These are phyloP conservation scores for Hemistola chrysoprasaria DNA, from an alignment of 2,888 invertebrate genomes.

Conservation along the genomic window DNA sequence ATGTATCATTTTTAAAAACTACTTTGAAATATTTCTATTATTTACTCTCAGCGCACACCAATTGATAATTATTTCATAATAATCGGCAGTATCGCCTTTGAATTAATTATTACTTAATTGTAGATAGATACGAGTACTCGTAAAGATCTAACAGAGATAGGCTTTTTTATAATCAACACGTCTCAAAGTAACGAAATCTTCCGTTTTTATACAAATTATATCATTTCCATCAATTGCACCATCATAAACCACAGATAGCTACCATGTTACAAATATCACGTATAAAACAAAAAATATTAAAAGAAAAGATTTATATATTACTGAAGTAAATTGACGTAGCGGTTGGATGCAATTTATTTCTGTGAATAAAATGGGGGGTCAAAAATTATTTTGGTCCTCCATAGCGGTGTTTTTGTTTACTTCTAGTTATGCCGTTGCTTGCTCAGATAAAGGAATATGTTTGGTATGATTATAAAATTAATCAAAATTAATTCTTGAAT, in stretches of 20 bases:
- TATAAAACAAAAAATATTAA: constrained; percentile 29
- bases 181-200: constrained; percentile 32
- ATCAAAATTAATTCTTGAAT: not conserved
- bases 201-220: constrained; percentile 31
- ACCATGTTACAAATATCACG: constrained; percentile 35
- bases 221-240: constrained; percentile 17
- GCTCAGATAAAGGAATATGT: constrained; percentile 63
- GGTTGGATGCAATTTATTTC: no score
- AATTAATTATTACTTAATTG: no score
- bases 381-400: constrained; percentile 62
- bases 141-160: constrained; percentile 5
- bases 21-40: no score
- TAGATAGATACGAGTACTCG: no score
- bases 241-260: constrained; percentile 9
- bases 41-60: no score
- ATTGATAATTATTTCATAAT: no score
- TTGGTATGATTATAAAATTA: constrained; percentile 47
- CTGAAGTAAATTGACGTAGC: constrained; percentile 3
- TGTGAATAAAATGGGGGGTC: constrained; percentile 56
- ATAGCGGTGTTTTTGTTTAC: constrained; percentile 52
- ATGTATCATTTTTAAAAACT: no score
- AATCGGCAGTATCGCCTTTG: no score
- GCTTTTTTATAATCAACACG: constrained; percentile 37
- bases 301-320: constrained; percentile 39
- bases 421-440: constrained; percentile 47